Percentiles rank a stretch among this genome's conserved stretches.
These are phyloP conservation scores for Prorops nasuta DNA, from an alignment of 1,140 invertebrate genomes.

Conservation along the genomic window DNA sequence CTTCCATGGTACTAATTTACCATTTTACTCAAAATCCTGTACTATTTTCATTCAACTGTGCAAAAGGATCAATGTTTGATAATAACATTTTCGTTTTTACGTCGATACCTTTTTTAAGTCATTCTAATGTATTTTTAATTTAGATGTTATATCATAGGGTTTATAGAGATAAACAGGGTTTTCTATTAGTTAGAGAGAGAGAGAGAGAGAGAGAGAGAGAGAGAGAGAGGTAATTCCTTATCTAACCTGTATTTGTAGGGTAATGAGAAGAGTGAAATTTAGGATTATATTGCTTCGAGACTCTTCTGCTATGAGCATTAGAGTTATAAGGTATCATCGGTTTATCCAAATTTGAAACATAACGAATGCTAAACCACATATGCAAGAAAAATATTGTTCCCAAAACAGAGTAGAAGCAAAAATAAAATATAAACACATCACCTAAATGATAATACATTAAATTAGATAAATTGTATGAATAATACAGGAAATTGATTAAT, in stretches of 20 bases:
- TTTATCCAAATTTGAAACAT: slow-evolving; percentile 23
- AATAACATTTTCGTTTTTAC: neutral
- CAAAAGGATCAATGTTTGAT: neutral
- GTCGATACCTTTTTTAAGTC: slow-evolving; percentile 29
- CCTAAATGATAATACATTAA: slow-evolving; percentile 51
- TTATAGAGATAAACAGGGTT: no score
- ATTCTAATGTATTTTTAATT: no score
- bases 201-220: neutral
- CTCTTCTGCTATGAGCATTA: neutral
- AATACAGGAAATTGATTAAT: slow-evolving; percentile 16
- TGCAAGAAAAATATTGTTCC: slow-evolving; percentile 69
- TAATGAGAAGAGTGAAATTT: slow-evolving; percentile 1
- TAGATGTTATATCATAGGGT: no score
- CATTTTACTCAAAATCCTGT: neutral
- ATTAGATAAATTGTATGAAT: neutral
- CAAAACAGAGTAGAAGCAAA: slow-evolving; percentile 77
- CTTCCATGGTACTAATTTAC: neutral
- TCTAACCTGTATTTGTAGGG: slow-evolving; percentile 26
- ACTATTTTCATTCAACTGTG: neutral
- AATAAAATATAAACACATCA: slow-evolving; percentile 76
- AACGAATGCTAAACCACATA: slow-evolving; percentile 37
- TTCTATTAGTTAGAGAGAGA: slow-evolving; percentile 14
- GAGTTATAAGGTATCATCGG: slow-evolving; percentile 24
- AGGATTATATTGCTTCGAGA: neutral
- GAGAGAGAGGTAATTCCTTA: neutral